Conservation (phyloP, 2,888 invertebrate genomes). For the Carpatolechia fugitivella region DNA sequence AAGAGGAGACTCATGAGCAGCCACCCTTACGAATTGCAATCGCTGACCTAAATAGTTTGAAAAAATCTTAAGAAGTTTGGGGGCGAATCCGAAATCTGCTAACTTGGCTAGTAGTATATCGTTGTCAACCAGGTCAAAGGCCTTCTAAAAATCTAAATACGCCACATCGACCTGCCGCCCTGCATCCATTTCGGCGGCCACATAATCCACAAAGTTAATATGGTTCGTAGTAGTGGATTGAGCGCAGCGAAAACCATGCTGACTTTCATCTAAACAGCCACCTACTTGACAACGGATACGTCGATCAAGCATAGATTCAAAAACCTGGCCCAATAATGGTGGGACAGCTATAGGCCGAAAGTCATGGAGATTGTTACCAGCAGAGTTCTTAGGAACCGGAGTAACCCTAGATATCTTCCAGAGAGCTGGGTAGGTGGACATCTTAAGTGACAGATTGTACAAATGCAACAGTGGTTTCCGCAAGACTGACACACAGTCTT, state of each 20-base stretch:
- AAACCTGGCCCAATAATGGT: conserved; percentile 13
- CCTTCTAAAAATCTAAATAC: background rate
- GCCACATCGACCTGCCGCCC: background rate
- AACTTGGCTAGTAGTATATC: background rate
- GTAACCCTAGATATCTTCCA: conserved; percentile 18
- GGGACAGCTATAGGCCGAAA: conserved; percentile 17
- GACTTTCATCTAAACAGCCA: background rate
- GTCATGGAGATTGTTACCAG: background rate
- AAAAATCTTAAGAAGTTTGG: background rate
- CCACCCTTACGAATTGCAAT: background rate
- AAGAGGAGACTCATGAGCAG: background rate
- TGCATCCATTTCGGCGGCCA: background rate
- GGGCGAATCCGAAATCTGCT: background rate
- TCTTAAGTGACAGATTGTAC: conserved; percentile 11
- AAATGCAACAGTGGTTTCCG: conserved; percentile 11
- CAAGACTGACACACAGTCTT: conserved; percentile 15
- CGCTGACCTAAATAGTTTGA: background rate
- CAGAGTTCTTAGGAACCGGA: conserved; percentile 12
- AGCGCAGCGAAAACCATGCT: background rate
- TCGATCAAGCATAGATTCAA: conserved; percentile 6
- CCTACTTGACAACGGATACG: background rate
- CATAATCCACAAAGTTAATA: background rate
- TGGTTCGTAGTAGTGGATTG: background rate
- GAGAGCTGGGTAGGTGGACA: background rate
- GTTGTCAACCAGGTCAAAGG: background rate